These are phyloP conservation scores for Idris sp. DNA, from an alignment of 1,140 invertebrate genomes.

Conservation along the genomic window DNA sequence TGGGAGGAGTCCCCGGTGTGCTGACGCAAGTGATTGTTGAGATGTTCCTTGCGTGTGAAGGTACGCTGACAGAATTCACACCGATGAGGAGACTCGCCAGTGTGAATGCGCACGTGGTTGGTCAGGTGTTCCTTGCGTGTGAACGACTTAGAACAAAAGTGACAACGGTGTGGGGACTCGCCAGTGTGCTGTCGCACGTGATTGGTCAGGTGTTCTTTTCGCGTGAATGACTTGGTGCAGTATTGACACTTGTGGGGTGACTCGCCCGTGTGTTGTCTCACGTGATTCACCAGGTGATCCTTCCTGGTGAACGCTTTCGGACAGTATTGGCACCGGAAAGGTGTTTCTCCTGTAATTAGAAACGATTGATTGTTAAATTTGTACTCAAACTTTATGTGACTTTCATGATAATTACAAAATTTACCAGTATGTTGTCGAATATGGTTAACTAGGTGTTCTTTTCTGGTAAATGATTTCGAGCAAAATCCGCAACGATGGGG, in stretches of 20 bases:
- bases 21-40: constrained; percentile 88
- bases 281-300: too few relatives aligned
- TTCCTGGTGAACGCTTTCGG: too few relatives aligned
- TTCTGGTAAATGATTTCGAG: constrained; percentile 89
- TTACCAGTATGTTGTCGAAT: constrained; percentile 87
- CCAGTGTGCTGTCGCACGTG: constrained; percentile 88
- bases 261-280: too few relatives aligned
- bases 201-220: constrained; percentile 94
- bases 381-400: too few relatives aligned
- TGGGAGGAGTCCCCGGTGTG: constrained; percentile 94
- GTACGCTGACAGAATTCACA: constrained; percentile 89
- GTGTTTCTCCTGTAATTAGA: too few relatives aligned
- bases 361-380: too few relatives aligned
- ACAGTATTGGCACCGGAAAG: too few relatives aligned
- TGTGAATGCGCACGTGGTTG: constrained; percentile 85
- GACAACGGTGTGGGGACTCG: constrained; percentile 89
- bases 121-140: constrained; percentile 89
- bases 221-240: constrained; percentile 88
- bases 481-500: constrained; percentile 89
- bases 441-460: constrained; percentile 90
- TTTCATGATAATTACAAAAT: neutral
- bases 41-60: constrained; percentile 89
- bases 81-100: constrained; percentile 88
- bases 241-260: constrained; percentile 82
- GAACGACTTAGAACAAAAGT: constrained; percentile 90